Evolutionary conservation across 1,140 invertebrate species (phyloP).

Genomic region (Antheraea mylitta): DNA sequence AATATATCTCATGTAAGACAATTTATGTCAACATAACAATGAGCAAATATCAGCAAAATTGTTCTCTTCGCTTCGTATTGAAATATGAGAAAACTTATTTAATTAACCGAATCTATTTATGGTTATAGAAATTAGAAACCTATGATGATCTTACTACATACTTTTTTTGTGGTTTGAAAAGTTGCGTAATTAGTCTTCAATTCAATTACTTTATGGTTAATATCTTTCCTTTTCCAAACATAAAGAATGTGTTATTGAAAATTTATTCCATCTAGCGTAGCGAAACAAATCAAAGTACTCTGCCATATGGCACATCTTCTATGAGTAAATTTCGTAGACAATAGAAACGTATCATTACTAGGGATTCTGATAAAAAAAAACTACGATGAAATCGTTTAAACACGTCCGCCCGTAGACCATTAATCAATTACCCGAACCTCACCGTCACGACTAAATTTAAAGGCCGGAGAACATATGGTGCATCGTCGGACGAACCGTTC

Average conservation of each 20-base stretch:
- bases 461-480: constrained; percentile 62
- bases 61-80: too few species aligned
- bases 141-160: background rate
- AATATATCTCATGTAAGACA: background rate
- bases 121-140: background rate
- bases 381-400: constrained; percentile 59
- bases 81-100: background rate
- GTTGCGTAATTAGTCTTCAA: background rate
- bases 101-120: background rate
- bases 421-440: constrained; percentile 71
- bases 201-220: background rate
- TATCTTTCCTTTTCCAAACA: background rate
- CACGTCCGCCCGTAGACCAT: constrained; percentile 64
- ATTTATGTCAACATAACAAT: background rate
- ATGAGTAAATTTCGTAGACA: constrained; percentile 44
- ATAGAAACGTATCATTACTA: constrained; percentile 73
- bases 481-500: constrained; percentile 39
- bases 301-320: constrained; percentile 61
- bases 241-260: background rate
- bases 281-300: constrained; percentile 47
- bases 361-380: constrained; percentile 62
- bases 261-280: constrained; percentile 43
- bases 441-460: constrained; percentile 63
- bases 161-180: background rate
- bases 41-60: too few species aligned